Conservation (phyloP, 2,797 vertebrate genomes). For the Linurgus olivaceus region DNA sequence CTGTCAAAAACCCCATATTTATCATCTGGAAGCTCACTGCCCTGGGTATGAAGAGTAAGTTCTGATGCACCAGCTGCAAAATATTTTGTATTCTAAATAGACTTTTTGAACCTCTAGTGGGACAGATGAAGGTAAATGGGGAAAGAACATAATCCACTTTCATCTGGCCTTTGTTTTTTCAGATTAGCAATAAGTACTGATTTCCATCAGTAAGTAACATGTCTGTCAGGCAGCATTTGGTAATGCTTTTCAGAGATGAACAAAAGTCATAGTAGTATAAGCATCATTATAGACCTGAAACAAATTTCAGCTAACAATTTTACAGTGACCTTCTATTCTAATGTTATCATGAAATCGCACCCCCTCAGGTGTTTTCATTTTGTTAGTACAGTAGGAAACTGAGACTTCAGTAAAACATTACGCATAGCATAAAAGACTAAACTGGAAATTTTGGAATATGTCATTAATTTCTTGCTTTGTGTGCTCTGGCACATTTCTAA, state of each 20-base stretch:
- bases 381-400: background rate
- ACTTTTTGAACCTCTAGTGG: background rate
- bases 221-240: background rate
- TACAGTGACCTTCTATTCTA: background rate
- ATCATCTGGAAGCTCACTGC: background rate
- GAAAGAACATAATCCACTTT: background rate
- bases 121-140: background rate
- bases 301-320: background rate
- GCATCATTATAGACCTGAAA: background rate
- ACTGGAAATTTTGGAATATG: background rate
- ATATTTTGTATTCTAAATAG: background rate
- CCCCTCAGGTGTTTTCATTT: background rate
- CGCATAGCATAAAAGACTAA: background rate
- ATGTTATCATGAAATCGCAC: background rate
- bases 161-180: constrained; percentile 1
- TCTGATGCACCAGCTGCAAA: background rate
- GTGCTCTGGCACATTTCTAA: constrained; percentile 1
- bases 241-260: background rate
- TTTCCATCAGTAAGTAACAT: background rate
- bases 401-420: background rate
- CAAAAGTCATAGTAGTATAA: background rate
- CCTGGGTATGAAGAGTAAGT: background rate
- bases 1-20: background rate
- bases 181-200: constrained; percentile 9
- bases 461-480: background rate